Conservation (phyloP, 1,140 invertebrate genomes). For the Stegodyphus dumicola region DNA sequence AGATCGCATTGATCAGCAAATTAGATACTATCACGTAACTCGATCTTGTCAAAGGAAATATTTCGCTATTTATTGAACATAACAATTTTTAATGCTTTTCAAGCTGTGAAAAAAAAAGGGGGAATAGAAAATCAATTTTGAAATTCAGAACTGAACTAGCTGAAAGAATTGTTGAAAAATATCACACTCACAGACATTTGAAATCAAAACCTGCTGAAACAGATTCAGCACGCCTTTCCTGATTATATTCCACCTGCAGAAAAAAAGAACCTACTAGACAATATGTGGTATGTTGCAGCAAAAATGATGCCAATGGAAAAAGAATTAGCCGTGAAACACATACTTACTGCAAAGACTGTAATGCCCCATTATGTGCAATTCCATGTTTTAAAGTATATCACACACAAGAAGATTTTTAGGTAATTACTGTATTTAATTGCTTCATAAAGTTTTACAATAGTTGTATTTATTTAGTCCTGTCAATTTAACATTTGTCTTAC, state of each 20-base stretch:
- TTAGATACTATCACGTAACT: conserved; percentile 11
- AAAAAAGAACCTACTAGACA: conserved; percentile 10
- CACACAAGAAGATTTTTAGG: no score
- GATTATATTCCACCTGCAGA: conserved; percentile 27
- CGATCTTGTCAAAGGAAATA: conserved; percentile 13
- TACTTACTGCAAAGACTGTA: no score
- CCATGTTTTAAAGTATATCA: no score
- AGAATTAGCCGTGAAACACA: not conserved
- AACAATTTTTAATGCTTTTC: conserved; percentile 26
- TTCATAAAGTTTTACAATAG: no score
- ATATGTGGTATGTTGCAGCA: not conserved
- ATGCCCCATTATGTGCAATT: no score
- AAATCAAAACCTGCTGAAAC: conserved; percentile 24
- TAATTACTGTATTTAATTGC: no score
- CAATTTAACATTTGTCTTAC: no score
- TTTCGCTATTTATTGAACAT: conserved; percentile 27
- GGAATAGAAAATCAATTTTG: conserved; percentile 21
- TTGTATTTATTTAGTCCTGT: no score
- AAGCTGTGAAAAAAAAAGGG: conserved; percentile 19
- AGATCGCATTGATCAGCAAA: conserved; percentile 17
- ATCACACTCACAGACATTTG: no score
- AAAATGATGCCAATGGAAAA: not conserved
- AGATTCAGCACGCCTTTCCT: conserved; percentile 22
- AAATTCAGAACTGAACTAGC: conserved; percentile 15
- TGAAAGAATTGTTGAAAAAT: no score